phyloP scores from a whole-genome alignment of 1,140 invertebrate genomes.

The Ditylenchus dipsaci region DNA sequence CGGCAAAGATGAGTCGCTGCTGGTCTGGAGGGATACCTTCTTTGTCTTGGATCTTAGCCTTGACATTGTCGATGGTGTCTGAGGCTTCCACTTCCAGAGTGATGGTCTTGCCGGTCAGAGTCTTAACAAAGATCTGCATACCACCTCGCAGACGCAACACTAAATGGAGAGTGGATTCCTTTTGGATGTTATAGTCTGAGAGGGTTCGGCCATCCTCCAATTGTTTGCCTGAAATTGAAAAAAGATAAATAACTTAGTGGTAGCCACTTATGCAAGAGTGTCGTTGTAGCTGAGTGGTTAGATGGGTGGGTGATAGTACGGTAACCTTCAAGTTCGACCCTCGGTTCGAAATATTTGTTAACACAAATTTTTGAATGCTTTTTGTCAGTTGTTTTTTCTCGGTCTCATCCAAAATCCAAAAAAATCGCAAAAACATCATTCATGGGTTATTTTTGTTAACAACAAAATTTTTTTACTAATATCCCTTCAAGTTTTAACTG shows the following conservation, averaged over 20 bases:
- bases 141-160: slow-evolving; percentile 60
- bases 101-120: slow-evolving; percentile 60
- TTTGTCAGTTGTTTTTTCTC: too few species aligned
- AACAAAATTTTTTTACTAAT: too few species aligned
- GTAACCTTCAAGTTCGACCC: too few species aligned
- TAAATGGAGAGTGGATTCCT: slow-evolving; percentile 70
- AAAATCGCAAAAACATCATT: too few species aligned
- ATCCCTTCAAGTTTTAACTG: too few species aligned
- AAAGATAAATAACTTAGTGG: neutral
- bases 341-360: too few species aligned
- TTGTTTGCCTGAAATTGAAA: slow-evolving; percentile 69
- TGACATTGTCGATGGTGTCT: slow-evolving; percentile 60
- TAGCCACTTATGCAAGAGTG: too few species aligned
- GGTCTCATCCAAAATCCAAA: too few species aligned
- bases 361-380: too few species aligned
- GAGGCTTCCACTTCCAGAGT: slow-evolving; percentile 57
- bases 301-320: too few species aligned
- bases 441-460: too few species aligned
- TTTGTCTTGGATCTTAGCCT: slow-evolving; percentile 62
- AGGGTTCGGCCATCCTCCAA: slow-evolving; percentile 85
- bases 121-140: slow-evolving; percentile 65
- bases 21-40: slow-evolving; percentile 58
- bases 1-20: slow-evolving; percentile 53
- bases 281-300: too few species aligned
- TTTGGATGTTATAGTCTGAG: slow-evolving; percentile 89